Evolutionary conservation across 1,140 invertebrate species (phyloP).

Genomic region (Drosophila simulans): DNA sequence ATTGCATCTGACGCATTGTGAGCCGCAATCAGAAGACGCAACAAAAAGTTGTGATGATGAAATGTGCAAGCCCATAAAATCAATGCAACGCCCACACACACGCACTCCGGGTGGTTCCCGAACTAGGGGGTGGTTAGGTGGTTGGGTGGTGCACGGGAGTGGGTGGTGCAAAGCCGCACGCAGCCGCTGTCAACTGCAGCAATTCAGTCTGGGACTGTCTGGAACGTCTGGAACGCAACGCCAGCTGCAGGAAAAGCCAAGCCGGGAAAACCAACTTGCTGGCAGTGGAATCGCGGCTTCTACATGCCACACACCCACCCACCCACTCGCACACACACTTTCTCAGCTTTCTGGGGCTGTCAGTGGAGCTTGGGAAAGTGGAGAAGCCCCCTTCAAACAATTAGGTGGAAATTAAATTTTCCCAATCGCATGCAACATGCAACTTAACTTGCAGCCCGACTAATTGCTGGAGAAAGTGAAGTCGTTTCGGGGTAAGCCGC

Average conservation of each 20-base stretch:
- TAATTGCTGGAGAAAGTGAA: conserved; percentile 65
- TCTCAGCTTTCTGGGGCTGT: conserved; percentile 6
- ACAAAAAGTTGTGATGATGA: conserved; percentile 51
- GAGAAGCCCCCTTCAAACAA: conserved; percentile 42
- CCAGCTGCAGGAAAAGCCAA: conserved; percentile 27
- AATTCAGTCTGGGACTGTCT: conserved; percentile 54
- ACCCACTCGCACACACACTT: conserved; percentile 25
- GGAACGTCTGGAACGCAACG: conserved; percentile 16
- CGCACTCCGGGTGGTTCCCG: neutral
- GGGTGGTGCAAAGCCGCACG: conserved; percentile 35
- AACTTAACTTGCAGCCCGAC: conserved; percentile 54
- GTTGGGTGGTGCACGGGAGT: neutral
- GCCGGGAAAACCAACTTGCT: conserved; percentile 29
- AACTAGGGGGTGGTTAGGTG: neutral
- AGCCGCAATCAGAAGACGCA: conserved; percentile 42
- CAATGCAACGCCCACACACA: conserved; percentile 52
- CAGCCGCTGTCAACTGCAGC: conserved; percentile 65
- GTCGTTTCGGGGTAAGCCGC: conserved; percentile 53
- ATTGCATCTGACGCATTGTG: conserved; percentile 52
- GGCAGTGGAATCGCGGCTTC: conserved; percentile 67
- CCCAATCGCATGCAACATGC: conserved; percentile 70
- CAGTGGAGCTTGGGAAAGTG: neutral
- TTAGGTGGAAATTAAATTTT: conserved; percentile 79
- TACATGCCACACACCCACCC: conserved; percentile 45
- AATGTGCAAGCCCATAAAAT: conserved; percentile 71